phyloP scores from a whole-genome alignment of 2,888 invertebrate species.

The Lasioglossum leucozonium region DNA sequence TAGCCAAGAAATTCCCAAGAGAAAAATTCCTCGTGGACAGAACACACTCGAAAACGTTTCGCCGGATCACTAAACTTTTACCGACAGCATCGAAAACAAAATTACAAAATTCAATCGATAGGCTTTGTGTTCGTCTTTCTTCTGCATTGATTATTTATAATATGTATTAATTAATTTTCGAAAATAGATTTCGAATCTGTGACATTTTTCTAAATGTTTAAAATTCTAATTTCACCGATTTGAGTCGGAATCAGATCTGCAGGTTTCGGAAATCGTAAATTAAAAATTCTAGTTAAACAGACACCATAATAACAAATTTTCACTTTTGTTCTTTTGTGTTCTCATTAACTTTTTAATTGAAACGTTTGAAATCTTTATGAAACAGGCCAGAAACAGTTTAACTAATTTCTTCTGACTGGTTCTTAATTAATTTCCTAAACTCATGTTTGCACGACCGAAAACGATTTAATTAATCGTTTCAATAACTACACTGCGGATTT shows the following conservation, averaged over 20 bases:
- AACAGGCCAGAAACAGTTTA: background rate
- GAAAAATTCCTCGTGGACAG: background rate
- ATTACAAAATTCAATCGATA: background rate
- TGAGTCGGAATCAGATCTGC: too few relatives aligned
- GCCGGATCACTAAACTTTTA: background rate
- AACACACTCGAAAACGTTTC: background rate
- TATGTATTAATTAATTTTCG: too few relatives aligned
- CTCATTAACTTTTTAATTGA: too few relatives aligned
- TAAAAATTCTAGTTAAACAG: background rate
- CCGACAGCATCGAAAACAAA: background rate
- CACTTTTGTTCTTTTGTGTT: background rate
- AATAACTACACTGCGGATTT: too few relatives aligned
- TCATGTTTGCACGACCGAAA: background rate
- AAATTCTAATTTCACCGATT: too few relatives aligned
- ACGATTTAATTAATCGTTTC: background rate
- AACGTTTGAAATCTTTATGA: background rate
- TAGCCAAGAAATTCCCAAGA: conserved; percentile 2
- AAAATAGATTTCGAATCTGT: too few relatives aligned
- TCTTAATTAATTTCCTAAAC: background rate
- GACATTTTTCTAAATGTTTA: too few relatives aligned
- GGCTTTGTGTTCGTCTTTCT: too few relatives aligned
- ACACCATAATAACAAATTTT: background rate
- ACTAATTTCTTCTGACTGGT: background rate
- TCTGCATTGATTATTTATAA: background rate
- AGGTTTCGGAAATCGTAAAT: too few relatives aligned